These are phyloP conservation scores for Hipparchia sbordonii DNA, from an alignment of 2,888 invertebrate species.

Conservation along the genomic window DNA sequence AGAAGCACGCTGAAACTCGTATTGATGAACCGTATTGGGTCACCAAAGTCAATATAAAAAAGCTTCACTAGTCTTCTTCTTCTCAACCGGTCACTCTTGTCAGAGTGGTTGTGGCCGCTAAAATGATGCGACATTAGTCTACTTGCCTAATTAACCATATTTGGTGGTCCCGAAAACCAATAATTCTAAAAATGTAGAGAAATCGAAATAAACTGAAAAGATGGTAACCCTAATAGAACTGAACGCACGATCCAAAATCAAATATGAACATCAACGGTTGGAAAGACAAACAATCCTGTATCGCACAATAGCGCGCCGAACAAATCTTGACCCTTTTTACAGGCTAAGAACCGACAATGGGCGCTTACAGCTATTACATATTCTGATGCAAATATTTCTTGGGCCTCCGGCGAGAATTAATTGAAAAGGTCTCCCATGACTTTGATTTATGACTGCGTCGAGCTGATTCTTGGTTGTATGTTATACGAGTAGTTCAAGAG, in stretches of 20 bases:
- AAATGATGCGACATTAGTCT: no score
- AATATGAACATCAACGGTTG: slow-evolving; percentile 65
- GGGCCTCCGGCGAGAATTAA: slow-evolving; percentile 54
- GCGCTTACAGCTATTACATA: slow-evolving; percentile 49
- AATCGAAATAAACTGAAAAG: not conserved
- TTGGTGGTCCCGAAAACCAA: no score
- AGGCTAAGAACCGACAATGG: slow-evolving; percentile 49
- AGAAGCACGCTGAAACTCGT: no score
- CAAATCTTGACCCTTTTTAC: slow-evolving; percentile 57
- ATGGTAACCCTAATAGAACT: slow-evolving; percentile 34
- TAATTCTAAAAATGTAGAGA: not conserved
- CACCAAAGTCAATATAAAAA: no score
- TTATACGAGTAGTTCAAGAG: slow-evolving; percentile 23
- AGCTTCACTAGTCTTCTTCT: no score
- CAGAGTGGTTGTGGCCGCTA: no score
- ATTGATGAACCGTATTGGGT: no score
- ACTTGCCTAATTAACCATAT: no score
- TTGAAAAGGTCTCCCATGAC: slow-evolving; percentile 56
- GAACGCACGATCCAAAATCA: slow-evolving; percentile 46
- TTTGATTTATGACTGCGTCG: slow-evolving; percentile 50
- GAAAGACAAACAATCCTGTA: slow-evolving; percentile 69
- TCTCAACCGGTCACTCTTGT: no score
- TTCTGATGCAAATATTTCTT: slow-evolving; percentile 57
- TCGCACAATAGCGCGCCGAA: slow-evolving; percentile 60
- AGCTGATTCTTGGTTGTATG: slow-evolving; percentile 32